Conservation (phyloP, 1,140 invertebrate genomes). For the Orussus abietinus region DNA sequence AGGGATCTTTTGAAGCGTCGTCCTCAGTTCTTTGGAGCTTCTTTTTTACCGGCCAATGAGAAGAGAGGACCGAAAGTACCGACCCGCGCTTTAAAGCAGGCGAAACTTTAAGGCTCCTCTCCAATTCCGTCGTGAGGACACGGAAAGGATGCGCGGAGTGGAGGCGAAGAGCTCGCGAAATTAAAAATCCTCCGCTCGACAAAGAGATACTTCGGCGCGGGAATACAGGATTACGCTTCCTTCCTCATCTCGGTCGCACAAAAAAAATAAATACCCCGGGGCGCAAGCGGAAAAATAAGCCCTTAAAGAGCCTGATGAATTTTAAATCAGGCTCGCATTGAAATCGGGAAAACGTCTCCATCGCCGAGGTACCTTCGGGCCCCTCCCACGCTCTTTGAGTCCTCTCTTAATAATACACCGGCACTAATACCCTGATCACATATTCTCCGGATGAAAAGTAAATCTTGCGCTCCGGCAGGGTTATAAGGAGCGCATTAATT, state of each 20-base stretch:
- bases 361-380: constrained; percentile 22
- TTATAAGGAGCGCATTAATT: constrained; percentile 37
- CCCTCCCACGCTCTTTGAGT: constrained; percentile 5
- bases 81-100: too few relatives aligned
- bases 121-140: constrained; percentile 8
- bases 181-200: constrained; percentile 45
- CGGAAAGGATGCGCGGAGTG: constrained; percentile 3
- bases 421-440: constrained; percentile 12
- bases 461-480: constrained; percentile 11
- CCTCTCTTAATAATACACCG: constrained; percentile 11
- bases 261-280: constrained; percentile 50
- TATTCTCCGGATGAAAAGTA: constrained; percentile 10
- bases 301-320: constrained; percentile 54
- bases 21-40: too few relatives aligned
- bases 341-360: constrained; percentile 48
- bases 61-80: too few relatives aligned
- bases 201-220: too few relatives aligned
- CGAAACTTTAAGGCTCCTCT: too few relatives aligned
- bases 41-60: too few relatives aligned
- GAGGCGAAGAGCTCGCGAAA: constrained; percentile 14
- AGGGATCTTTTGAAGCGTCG: neutral
- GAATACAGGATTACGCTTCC: constrained; percentile 31
- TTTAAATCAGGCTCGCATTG: constrained; percentile 52
- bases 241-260: constrained; percentile 20
- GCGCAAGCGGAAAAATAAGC: constrained; percentile 51